Evolutionary conservation across 2,113 vertebrate species (phyloP).

Genomic region (Neotragus pygmaeus): DNA sequence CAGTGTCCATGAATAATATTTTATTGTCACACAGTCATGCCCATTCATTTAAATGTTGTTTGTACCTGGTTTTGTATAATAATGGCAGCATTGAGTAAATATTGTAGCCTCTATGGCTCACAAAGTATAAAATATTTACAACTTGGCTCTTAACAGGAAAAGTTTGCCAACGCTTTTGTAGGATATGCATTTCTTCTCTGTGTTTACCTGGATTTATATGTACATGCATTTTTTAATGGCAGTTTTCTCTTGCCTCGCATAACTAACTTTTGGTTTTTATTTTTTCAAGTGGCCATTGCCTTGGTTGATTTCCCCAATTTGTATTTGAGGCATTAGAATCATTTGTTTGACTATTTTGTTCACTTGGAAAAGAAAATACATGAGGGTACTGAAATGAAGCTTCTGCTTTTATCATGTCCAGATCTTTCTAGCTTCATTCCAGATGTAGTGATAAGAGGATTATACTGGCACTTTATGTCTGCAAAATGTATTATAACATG

Average conservation of each 20-base stretch:
- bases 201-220: background rate
- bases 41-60: background rate
- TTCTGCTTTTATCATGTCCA: background rate
- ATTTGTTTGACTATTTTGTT: background rate
- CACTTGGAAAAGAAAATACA: background rate
- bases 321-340: background rate
- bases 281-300: background rate
- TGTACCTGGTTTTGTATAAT: background rate
- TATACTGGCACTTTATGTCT: background rate
- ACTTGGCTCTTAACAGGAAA: background rate
- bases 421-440: background rate
- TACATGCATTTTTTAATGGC: no score
- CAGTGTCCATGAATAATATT: background rate
- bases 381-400: background rate
- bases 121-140: background rate
- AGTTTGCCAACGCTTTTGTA: background rate
- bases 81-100: background rate
- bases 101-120: no score
- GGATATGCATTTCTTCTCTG: background rate
- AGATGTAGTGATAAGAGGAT: background rate
- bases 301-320: background rate
- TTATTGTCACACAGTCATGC: background rate
- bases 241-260: background rate
- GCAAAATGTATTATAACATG: background rate
- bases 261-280: background rate